Evolutionary conservation across 2,113 vertebrate species (phyloP).

Genomic region (Ciconia stormi): DNA sequence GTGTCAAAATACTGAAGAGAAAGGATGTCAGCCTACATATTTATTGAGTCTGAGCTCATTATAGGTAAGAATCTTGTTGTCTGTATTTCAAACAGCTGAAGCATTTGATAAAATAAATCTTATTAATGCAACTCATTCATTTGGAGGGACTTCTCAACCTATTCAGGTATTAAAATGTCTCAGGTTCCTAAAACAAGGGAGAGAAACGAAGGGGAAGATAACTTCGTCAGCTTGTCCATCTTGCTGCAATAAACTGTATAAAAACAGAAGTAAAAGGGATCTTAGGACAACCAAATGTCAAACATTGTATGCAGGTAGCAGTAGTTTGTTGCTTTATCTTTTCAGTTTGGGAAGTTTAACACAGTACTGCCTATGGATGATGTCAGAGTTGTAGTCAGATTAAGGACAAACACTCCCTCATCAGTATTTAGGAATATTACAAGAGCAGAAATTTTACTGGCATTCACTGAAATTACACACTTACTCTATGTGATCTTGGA

Average conservation of each 20-base stretch:
- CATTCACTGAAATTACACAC: constrained; percentile 65
- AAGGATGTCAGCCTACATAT: not conserved
- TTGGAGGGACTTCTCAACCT: not conserved
- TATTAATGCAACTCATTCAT: not conserved
- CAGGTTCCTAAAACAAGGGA: not conserved
- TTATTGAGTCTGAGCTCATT: not conserved
- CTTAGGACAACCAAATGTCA: constrained; percentile 11
- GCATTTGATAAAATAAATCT: not conserved
- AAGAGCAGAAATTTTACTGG: constrained; percentile 59
- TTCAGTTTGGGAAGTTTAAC: not conserved
- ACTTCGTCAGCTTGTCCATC: not conserved
- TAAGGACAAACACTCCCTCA: constrained; percentile 45
- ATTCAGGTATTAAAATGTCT: not conserved
- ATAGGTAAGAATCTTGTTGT: not conserved
- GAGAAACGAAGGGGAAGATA: not conserved
- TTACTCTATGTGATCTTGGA: constrained; percentile 57
- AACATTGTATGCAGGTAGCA: not conserved
- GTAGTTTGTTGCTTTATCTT: not conserved
- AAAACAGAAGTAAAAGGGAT: not conserved
- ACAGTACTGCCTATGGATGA: not conserved
- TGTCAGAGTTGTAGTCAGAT: constrained; percentile 21
- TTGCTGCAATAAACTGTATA: not conserved
- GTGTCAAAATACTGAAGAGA: not conserved
- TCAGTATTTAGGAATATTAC: constrained; percentile 63
- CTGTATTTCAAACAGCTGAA: not conserved